These are phyloP conservation scores for Tauraco hartlaubi DNA, from an alignment of 2,797 vertebrate species.

Conservation along the genomic window DNA sequence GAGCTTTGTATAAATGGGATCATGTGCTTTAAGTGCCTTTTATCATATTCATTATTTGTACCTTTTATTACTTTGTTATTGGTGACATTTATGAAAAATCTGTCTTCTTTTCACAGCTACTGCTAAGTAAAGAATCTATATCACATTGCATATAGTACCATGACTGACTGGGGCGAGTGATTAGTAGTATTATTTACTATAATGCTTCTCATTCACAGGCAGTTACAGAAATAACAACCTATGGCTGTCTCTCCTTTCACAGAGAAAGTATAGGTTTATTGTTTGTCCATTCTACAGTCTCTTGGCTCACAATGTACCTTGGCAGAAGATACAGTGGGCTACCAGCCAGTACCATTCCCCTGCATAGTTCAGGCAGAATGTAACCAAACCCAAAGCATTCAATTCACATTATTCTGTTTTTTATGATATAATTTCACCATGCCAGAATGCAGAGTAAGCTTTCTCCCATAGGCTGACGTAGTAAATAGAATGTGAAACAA, in stretches of 20 bases:
- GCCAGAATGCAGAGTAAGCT: slow-evolving; percentile 30
- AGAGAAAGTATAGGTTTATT: slow-evolving; percentile 7
- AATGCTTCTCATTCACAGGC: slow-evolving; percentile 19
- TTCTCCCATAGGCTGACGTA: slow-evolving; percentile 50
- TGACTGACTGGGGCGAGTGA: slow-evolving; percentile 2
- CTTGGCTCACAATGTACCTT: neutral
- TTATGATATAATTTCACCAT: slow-evolving; percentile 51
- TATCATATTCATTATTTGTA: neutral
- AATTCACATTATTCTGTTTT: slow-evolving; percentile 44
- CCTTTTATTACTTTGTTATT: neutral
- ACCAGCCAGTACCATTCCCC: slow-evolving; percentile 24
- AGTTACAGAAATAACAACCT: slow-evolving; percentile 30
- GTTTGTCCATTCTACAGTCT: slow-evolving; percentile 30
- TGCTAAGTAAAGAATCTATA: slow-evolving; percentile 12
- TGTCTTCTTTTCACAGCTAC: slow-evolving; percentile 35
- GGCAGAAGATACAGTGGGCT: slow-evolving; percentile 25
- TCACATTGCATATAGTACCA: neutral
- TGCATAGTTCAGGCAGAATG: slow-evolving; percentile 27
- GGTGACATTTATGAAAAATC: slow-evolving; percentile 36
- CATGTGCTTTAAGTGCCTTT: slow-evolving; percentile 22
- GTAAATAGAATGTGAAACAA: slow-evolving; percentile 47
- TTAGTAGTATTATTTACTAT: neutral
- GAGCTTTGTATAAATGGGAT: neutral
- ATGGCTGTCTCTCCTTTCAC: neutral
- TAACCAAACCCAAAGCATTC: slow-evolving; percentile 35